A percentile compares a stretch with the other conserved stretches of the same genome.
phyloP scores from a whole-genome alignment of 1,140 invertebrate genomes.

The Zaprionus ornatus region DNA sequence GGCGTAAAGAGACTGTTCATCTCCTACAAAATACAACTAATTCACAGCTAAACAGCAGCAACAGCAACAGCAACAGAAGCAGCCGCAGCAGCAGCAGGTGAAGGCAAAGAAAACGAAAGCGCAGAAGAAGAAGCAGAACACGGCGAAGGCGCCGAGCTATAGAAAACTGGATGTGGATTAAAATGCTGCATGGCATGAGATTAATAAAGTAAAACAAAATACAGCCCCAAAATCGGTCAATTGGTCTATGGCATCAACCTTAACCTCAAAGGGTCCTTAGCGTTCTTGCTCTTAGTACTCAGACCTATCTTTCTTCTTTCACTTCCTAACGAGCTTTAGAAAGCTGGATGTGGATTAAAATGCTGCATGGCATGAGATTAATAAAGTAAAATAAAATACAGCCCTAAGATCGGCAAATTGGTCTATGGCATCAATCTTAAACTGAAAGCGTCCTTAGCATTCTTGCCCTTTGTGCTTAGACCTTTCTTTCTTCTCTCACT shows the following conservation, averaged over 20 bases:
- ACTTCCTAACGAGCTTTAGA: neutral
- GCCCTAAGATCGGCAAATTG: no score
- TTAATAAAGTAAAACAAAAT: neutral
- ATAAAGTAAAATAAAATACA: neutral
- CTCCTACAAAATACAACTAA: neutral
- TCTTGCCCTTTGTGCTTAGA: no score
- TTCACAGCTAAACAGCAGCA: neutral
- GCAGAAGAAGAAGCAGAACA: neutral
- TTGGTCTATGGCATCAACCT: no score
- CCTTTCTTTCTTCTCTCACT: no score
- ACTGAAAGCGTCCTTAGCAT: no score
- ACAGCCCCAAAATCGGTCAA: no score
- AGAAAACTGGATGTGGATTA: neutral
- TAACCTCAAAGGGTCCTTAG: no score
- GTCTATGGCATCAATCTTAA: no score
- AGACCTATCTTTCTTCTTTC: no score
- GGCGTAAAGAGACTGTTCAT: neutral
- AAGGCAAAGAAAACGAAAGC: slow-evolving; percentile 11
- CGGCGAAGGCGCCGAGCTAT: neutral
- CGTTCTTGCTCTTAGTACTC: no score
- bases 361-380: neutral
- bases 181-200: neutral
- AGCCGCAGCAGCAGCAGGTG: neutral
- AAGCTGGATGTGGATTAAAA: neutral
- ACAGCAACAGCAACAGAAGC: neutral